Evolutionary conservation across 1,140 invertebrate species (phyloP).

Genomic region (Sarcophaga bullata): DNA sequence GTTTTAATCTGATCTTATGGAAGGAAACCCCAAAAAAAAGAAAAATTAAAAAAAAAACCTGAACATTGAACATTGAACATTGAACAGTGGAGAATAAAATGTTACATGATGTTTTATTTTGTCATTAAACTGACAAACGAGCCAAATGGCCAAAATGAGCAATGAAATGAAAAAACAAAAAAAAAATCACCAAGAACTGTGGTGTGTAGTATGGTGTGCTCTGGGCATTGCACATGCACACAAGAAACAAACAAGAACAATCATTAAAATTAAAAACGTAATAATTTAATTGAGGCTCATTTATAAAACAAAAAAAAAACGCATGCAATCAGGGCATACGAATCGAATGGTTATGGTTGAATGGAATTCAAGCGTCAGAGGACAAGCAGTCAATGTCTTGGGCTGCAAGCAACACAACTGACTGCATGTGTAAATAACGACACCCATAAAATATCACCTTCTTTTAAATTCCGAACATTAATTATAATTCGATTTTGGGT

Average conservation of each 20-base stretch:
- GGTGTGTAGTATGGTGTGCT: too few species aligned
- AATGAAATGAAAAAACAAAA: not conserved
- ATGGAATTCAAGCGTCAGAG: not conserved
- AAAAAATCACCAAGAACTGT: too few species aligned
- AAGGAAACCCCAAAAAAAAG: too few species aligned
- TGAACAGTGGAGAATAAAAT: not conserved
- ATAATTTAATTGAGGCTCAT: slow-evolving; percentile 37
- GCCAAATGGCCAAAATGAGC: not conserved
- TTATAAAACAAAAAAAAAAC: not conserved
- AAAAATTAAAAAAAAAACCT: not conserved
- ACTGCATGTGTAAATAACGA: not conserved
- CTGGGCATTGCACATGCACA: too few species aligned
- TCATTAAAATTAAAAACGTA: slow-evolving; percentile 28
- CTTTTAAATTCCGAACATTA: not conserved
- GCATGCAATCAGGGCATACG: not conserved
- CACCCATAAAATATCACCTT: slow-evolving; percentile 24
- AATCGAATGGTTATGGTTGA: not conserved
- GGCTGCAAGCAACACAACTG: not conserved
- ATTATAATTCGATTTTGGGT: slow-evolving; percentile 13
- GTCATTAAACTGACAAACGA: not conserved
- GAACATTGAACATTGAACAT: too few species aligned
- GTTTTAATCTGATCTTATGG: slow-evolving; percentile 35
- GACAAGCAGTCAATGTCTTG: not conserved
- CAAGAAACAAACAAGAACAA: not conserved
- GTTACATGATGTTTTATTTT: slow-evolving; percentile 11